Base-by-base conservation (phyloP, 1,140 invertebrate genomes). In the Cotesia glomerata region DNA sequence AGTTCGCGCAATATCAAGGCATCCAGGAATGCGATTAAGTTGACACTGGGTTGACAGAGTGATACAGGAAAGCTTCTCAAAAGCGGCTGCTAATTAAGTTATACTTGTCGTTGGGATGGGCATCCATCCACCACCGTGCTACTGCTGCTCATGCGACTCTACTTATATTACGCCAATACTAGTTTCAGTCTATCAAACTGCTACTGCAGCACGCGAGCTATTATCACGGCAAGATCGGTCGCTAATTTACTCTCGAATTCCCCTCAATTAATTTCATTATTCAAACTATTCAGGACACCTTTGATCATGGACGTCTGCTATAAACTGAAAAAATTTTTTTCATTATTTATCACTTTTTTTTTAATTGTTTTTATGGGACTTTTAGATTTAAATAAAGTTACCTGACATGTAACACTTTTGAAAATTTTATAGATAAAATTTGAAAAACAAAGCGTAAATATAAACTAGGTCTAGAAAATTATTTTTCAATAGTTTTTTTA, bases 41-140 rank as follows among this genome's bases (percentile, higher is more conserved):
- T 74, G 75, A 79, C 83, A 35, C 69, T 52, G 39, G 59, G 79
- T 45, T 54, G 52, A 18, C n/a, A 78, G 78, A 83, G 81, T 77
- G 81, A 82, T 84, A 83, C 82, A 79, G 79, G 78, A 80, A 16
- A 65, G 77, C 81, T 84, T 77, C 82, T 85, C 84, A 85, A 85
- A 85, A 85, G 84, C 83, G 84, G 77, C 78, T 77, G 75, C 74
- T 82, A 83, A 85, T 78, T 79, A 72, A 76, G 83, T 85, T 83
- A 81, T 9, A 49, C 35, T 54, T 14, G 14, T 14, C 16, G 14
- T 18, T 14, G 52, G 52, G 4, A 45, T 45, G 39, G 39, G 39
- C 11, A 11, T 45, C 7, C 39, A 45, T 26, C 26, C 26, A 26
- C 26, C 26, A 26, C 26, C 26, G 26, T 26, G 26, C 26, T 26